A percentile compares a stretch with the other conserved stretches of the same genome.
phyloP scores from a whole-genome alignment of 2,113 vertebrate genomes.

The Ophthalmolycus amberensis region DNA sequence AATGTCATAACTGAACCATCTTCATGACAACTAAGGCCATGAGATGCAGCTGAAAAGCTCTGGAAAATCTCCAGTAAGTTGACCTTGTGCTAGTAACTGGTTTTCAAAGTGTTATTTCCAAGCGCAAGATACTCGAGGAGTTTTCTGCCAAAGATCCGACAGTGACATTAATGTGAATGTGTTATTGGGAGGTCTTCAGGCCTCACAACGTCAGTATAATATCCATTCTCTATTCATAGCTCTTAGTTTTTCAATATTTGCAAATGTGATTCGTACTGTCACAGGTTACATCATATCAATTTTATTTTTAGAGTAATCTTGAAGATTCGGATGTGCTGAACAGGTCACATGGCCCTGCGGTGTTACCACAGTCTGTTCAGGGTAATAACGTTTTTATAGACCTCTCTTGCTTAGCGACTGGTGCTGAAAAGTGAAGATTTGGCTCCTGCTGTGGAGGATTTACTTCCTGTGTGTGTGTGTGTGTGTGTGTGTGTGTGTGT shows the following conservation, averaged over 20 bases:
- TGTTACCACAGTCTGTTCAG: slow-evolving; percentile 72
- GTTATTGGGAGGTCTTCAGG: neutral
- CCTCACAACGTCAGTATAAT: neutral
- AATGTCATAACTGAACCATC: neutral
- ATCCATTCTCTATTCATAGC: neutral
- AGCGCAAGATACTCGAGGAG: neutral
- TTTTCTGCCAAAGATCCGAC: neutral
- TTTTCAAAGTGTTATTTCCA: neutral
- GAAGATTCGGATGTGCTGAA: slow-evolving; percentile 11
- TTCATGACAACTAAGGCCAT: neutral
- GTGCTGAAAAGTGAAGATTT: slow-evolving; percentile 64
- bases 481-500: slow-evolving; percentile 4
- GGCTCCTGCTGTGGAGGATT: slow-evolving; percentile 28
- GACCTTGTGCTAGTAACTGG: neutral
- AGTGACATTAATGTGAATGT: neutral
- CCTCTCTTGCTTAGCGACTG: slow-evolving; percentile 59
- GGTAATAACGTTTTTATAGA: slow-evolving; percentile 78
- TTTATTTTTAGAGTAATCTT: neutral
- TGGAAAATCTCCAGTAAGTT: neutral
- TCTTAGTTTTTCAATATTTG: neutral
- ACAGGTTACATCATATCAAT: neutral
- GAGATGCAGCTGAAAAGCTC: neutral
- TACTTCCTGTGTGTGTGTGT: neutral
- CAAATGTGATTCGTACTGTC: neutral
- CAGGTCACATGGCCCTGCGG: slow-evolving; percentile 53